A percentile compares a stretch with the other conserved stretches of the same genome.
phyloP scores from a whole-genome alignment of 2,888 invertebrate species.

The Cristatella mucedo region DNA sequence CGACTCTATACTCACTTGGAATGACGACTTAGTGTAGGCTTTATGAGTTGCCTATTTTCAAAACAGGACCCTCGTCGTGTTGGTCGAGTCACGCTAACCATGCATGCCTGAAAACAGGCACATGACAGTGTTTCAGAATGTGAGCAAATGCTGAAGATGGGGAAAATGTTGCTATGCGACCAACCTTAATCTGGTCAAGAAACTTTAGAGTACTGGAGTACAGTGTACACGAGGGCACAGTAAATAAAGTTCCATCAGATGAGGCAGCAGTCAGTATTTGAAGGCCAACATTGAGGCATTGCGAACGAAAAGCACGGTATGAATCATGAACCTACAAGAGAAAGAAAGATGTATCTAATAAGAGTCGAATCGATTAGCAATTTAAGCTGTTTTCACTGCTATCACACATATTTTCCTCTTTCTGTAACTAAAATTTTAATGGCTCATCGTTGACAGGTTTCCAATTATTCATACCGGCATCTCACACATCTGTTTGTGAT shows the following conservation, averaged over 20 bases:
- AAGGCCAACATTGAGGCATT: constrained; percentile 61
- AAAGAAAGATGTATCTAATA: constrained; percentile 1
- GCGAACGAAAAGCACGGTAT: constrained; percentile 78
- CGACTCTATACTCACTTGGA: constrained; percentile 39
- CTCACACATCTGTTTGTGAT: too few species aligned
- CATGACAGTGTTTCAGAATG: too few species aligned
- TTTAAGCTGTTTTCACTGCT: too few species aligned
- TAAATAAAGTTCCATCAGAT: too few species aligned
- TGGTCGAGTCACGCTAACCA: constrained; percentile 77
- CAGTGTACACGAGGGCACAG: constrained; percentile 49
- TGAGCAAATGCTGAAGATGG: too few species aligned
- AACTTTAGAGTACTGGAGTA: constrained; percentile 86
- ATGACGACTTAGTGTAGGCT: constrained; percentile 80
- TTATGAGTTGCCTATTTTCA: constrained; percentile 62
- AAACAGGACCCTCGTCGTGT: constrained; percentile 79
- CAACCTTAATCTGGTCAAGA: constrained; percentile 86
- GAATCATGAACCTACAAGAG: constrained; percentile 66
- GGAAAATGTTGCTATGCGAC: too few species aligned
- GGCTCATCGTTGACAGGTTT: too few species aligned
- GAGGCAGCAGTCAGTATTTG: constrained; percentile 51
- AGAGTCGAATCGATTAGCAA: too few species aligned
- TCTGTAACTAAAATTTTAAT: too few species aligned
- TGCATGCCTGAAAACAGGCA: constrained; percentile 36
- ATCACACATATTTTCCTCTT: too few species aligned
- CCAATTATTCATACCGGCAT: too few species aligned